phyloP scores from a whole-genome alignment of 1,140 invertebrate genomes.

The Vollenhovia emeryi region DNA sequence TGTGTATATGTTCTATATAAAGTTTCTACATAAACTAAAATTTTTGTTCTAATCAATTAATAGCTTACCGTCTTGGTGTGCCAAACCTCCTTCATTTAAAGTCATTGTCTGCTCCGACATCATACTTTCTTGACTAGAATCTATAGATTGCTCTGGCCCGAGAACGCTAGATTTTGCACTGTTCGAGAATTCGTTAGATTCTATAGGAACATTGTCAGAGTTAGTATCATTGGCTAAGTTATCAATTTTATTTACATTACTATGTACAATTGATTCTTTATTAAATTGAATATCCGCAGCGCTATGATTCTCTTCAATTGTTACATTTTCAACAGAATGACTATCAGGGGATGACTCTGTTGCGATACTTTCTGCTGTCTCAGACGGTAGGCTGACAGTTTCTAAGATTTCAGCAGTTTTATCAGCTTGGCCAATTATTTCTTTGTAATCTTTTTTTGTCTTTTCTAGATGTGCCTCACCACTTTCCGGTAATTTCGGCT shows the following conservation, averaged over 20 bases:
- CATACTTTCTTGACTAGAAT: conserved; percentile 61
- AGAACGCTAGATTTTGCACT: conserved; percentile 15
- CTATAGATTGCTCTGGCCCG: conserved; percentile 42
- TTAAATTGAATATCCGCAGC: conserved; percentile 11
- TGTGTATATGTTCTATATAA: not conserved
- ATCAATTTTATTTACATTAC: conserved; percentile 62
- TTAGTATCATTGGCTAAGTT: conserved; percentile 16
- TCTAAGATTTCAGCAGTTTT: not conserved
- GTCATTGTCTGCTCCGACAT: conserved; percentile 49
- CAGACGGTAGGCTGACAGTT: not conserved
- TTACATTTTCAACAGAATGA: not conserved
- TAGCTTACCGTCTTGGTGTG: conserved; percentile 69
- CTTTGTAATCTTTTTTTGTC: not conserved
- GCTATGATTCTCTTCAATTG: not conserved
- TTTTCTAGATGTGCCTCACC: not conserved
- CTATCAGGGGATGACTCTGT: not conserved
- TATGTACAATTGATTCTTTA: conserved; percentile 55
- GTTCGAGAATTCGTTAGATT: conserved; percentile 19
- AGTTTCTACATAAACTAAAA: conserved; percentile 24
- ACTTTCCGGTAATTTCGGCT: not conserved
- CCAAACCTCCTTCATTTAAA: conserved; percentile 72
- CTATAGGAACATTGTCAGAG: conserved; percentile 18
- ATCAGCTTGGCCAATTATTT: conserved; percentile 34
- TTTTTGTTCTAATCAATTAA: conserved; percentile 41
- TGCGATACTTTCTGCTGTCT: not conserved